Evolutionary conservation across 2,113 vertebrate genomes (phyloP), one percentile per base, ranked within the genome.

Genomic region (Chlorodrepanis virens): DNA sequence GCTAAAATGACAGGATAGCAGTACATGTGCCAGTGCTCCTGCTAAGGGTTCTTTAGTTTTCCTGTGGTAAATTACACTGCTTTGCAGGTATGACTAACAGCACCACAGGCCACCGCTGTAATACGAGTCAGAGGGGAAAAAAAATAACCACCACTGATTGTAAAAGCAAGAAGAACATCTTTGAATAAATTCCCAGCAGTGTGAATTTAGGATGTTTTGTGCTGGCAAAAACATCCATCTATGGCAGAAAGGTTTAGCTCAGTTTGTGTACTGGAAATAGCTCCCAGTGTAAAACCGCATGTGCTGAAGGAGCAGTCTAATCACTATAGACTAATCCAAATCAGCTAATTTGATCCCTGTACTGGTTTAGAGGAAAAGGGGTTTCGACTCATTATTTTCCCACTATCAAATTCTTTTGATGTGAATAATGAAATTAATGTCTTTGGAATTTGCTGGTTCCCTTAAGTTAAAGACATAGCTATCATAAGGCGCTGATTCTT

Each of bases 1-100:
- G 98, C 92, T 97, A 98, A 97, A 98, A 95, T 98, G 98, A 98
- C 98, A 98, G 97, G 93, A 91, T 95, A 96, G 96, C 97, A 97
- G 92, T 94, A 88, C 94, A 85, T 94, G 96, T 27, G 83, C 97
- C 97, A 98, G 97, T 90, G 95, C 94, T 98, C 96, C 96, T 97
- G 79, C 97, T 97, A 97, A 98, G 98, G 97, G 95, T 96, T 96
- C 96, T 97, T 96, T 83, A 83, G 72, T 90, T 97, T 97, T 94
- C 83, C 93, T 97, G 44, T 92, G 95, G 92, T 97, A 98, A 97
- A 98, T 98, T 97, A 93, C 84, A 69, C 95, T 96, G 71, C 92
- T 95, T 97, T 94, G 90, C 94, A 94, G 91, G 83, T 96, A 96
- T 92, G 94, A 92, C 94, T 97, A 96, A 93, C 93, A 95, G 94